These are phyloP conservation scores for Polydrusus tereticollis DNA, from an alignment of 2,888 invertebrate species.

Conservation along the genomic window DNA sequence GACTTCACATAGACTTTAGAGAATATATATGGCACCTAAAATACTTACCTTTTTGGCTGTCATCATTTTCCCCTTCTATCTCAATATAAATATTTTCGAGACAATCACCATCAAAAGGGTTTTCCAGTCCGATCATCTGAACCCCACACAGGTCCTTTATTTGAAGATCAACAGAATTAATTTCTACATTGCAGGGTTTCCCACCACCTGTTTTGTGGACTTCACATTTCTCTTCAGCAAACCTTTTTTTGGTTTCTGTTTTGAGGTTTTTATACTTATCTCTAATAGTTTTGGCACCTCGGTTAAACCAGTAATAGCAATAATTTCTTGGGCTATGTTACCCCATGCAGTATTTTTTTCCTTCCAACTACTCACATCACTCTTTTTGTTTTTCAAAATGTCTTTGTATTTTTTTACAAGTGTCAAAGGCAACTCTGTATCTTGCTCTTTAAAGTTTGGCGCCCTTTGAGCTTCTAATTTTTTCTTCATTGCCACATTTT, in stretches of 20 bases:
- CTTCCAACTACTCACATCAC: too few relatives aligned
- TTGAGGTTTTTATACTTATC: background rate
- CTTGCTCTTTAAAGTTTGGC: too few relatives aligned
- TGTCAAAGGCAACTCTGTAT: too few relatives aligned
- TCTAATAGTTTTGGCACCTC: background rate
- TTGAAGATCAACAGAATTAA: background rate
- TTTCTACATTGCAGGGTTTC: conserved; percentile 1
- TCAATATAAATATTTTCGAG: background rate
- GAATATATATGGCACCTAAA: background rate
- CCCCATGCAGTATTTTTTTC: too few relatives aligned
- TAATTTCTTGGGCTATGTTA: background rate
- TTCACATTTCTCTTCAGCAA: background rate
- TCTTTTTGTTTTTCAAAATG: too few relatives aligned
- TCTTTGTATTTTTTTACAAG: too few relatives aligned
- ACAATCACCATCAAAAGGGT: too few relatives aligned
- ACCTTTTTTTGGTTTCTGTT: background rate
- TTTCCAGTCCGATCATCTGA: background rate
- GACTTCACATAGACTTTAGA: background rate
- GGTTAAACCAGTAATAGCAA: background rate
- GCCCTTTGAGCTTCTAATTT: too few relatives aligned
- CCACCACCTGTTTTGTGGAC: background rate
- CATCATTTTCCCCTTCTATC: background rate
- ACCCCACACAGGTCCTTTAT: background rate
- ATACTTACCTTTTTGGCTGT: background rate
- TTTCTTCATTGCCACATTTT: too few relatives aligned